These are phyloP conservation scores for Telmatherina bonti DNA, from an alignment of 2,797 vertebrate species.

Conservation along the genomic window DNA sequence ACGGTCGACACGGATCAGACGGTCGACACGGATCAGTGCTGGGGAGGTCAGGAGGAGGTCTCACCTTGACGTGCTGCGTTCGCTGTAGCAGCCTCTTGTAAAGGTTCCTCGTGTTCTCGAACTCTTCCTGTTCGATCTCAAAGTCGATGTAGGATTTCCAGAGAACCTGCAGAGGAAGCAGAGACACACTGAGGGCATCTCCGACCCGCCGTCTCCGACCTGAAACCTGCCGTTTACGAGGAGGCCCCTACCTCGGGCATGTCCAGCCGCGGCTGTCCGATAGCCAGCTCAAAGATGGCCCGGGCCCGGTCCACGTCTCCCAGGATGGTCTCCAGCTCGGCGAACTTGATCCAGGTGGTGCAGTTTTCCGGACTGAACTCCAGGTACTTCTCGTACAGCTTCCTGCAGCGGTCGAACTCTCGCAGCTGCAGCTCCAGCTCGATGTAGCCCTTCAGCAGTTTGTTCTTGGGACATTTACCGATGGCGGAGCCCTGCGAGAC, in stretches of 20 bases:
- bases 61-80: constrained; percentile 96
- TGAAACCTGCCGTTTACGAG: no score
- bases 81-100: constrained; percentile 93
- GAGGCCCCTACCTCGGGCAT: constrained; percentile 94
- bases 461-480: constrained; percentile 97
- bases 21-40: no score
- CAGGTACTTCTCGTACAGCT: constrained; percentile 97
- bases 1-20: no score
- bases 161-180: constrained; percentile 85
- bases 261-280: constrained; percentile 94
- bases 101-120: constrained; percentile 90
- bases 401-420: constrained; percentile 97
- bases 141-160: constrained; percentile 99
- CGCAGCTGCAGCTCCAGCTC: constrained; percentile 95
- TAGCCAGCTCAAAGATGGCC: constrained; percentile 95
- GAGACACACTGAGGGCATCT: no score
- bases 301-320: constrained; percentile 91
- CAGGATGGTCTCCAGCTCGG: constrained; percentile 95
- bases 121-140: constrained; percentile 98
- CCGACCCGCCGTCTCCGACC: no score
- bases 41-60: neutral
- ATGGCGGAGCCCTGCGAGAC: constrained; percentile 89
- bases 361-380: constrained; percentile 97
- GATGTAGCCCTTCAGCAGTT: constrained; percentile 98
- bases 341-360: constrained; percentile 99